Evolutionary conservation across 2,113 vertebrate species (phyloP).

Genomic region (Ploceus nigricollis): DNA sequence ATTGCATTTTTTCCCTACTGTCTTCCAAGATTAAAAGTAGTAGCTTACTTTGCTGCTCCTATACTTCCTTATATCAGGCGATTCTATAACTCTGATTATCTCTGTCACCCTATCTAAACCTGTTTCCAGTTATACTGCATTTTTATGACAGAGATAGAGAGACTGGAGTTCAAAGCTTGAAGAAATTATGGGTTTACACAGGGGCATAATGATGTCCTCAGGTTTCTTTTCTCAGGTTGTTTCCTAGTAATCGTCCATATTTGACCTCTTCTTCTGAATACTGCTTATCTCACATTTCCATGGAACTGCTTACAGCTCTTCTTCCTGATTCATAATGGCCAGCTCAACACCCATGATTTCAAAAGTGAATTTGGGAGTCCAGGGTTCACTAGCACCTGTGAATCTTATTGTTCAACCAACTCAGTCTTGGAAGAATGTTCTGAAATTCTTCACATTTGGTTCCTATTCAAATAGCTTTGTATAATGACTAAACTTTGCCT

Average conservation of each 20-base stretch:
- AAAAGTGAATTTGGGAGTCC: not conserved
- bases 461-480: not conserved
- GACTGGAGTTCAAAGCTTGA: not conserved
- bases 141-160: not conserved
- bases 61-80: not conserved
- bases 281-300: not conserved
- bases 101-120: not conserved
- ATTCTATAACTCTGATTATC: not conserved
- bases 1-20: not conserved
- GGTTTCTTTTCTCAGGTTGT: not conserved
- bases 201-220: not conserved
- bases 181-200: not conserved
- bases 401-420: not conserved
- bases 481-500: not conserved
- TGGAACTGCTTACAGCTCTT: not conserved
- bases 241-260: not conserved
- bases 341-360: not conserved
- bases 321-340: not conserved
- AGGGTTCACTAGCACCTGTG: not conserved
- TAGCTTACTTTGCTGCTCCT: not conserved
- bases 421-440: not conserved
- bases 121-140: not conserved
- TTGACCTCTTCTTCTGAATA: not conserved
- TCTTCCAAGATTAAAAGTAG: not conserved
- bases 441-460: not conserved